Conservation (phyloP, 2,113 vertebrate species). For the Machaerirhynchus nigripectus region DNA sequence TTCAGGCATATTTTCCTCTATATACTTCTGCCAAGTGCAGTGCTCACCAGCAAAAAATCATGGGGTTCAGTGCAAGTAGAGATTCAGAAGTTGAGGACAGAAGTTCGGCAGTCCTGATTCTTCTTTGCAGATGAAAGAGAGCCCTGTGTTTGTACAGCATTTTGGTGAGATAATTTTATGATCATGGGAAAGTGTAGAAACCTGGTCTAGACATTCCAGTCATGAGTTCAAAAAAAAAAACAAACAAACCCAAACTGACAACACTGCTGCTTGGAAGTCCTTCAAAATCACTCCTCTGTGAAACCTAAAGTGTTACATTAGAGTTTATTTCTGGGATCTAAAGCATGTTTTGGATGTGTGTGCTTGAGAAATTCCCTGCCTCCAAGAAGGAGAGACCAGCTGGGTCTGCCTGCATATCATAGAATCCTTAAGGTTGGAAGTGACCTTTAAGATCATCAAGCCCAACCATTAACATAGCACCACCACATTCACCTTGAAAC, state of each 20-base stretch:
- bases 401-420: accelerated
- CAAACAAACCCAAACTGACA: too few relatives aligned
- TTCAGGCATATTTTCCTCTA: neutral
- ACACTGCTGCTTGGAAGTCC: neutral
- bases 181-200: constrained; percentile 20
- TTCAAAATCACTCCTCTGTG: neutral
- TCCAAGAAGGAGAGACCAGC: neutral
- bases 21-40: neutral
- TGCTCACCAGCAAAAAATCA: neutral
- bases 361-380: neutral
- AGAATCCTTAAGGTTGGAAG: neutral
- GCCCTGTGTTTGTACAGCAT: neutral
- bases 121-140: constrained; percentile 27
- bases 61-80: neutral
- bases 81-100: neutral
- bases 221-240: neutral
- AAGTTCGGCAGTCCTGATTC: neutral
- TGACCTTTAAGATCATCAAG: neutral
- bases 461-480: neutral
- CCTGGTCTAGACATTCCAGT: neutral
- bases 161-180: neutral
- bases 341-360: accelerated
- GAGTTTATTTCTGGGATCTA: neutral
- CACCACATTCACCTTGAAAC: neutral
- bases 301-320: neutral